A percentile compares a stretch with the other conserved stretches of the same genome.
These are phyloP conservation scores for Epizoanthus ramosus DNA, from an alignment of 92 coral and sea anemone genomes.

Conservation along the genomic window DNA sequence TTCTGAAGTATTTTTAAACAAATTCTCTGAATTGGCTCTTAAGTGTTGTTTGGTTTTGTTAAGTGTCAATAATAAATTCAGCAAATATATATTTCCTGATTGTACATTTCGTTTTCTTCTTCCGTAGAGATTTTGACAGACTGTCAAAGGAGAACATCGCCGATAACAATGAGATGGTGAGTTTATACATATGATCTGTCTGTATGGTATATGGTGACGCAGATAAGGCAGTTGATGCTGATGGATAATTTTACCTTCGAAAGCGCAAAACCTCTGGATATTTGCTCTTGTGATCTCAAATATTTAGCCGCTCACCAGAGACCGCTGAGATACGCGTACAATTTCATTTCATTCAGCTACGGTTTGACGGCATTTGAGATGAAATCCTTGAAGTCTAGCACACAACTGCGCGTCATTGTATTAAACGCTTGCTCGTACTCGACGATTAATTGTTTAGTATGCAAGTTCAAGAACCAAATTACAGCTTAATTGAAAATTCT, in stretches of 20 bases:
- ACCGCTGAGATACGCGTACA: not conserved
- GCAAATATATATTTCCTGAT: constrained; percentile 16
- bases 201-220: not conserved
- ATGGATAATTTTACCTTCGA: not conserved
- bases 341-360: not conserved
- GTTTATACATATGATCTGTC: constrained; percentile 31
- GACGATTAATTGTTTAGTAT: not conserved
- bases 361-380: not conserved
- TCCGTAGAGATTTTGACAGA: constrained; percentile 83
- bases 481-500: not conserved
- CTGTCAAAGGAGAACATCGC: constrained; percentile 78
- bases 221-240: not conserved
- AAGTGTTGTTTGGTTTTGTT: constrained; percentile 43
- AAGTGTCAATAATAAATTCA: constrained; percentile 34
- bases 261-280: not conserved
- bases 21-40: constrained; percentile 18
- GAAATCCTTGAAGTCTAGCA: not conserved
- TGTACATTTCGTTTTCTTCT: constrained; percentile 33
- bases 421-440: not conserved
- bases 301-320: not conserved
- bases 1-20: constrained; percentile 39
- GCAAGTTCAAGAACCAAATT: not conserved
- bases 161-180: constrained; percentile 83
- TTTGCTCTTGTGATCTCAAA: not conserved
- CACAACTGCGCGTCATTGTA: not conserved